Evolutionary conservation across 1,140 invertebrate genomes (phyloP), one percentile per base, ranked within the genome.

Genomic region (Colletes latitarsis): DNA sequence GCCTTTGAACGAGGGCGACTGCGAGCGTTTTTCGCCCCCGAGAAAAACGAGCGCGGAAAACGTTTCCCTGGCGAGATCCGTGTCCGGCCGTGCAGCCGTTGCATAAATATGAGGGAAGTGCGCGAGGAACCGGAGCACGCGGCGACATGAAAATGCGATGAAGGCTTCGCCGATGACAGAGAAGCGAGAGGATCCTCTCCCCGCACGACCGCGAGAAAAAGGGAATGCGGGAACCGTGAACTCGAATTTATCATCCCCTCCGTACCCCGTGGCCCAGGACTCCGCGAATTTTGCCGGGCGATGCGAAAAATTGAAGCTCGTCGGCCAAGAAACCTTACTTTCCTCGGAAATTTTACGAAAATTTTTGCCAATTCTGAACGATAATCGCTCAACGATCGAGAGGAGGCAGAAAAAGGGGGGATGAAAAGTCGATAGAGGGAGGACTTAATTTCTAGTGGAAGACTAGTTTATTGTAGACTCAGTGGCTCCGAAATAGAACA

Each of bases 101-200:
- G 85, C 86, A 88, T 88, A 88, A 88, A 88, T 88, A 88, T 88
- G 86, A 88, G 86, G 82, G 64, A 75, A 60, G 49, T 43, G 64
- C 53, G 46, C 68, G 57, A 86, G 67, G 73, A 81, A 58, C 70
- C 75, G 64, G 30, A 82, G 82, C 78, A 84, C 86, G 74, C 85
- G 84, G 74, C 71, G 75, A 82, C 86, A 88, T 88, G 86, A 87
- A 88, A 88, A 88, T 88, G 86, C 86, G 86, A 88, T 88, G 86
- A 87, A 87, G 85, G 73, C 73, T 60, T 52, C 83, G 77, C 52
- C 84, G 85, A 86, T 87, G 84, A 87, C 77, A 80, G 81, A 71
- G 83, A 64, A 64, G 57, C 43, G 43, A n/a, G 64, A 46, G 21
- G 30, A 41, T n/a, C 15, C 49, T 19, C 8, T 10, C 53, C n/a